Conservation (phyloP, 2,797 vertebrate genomes). For the Glyptemys insculpta region DNA sequence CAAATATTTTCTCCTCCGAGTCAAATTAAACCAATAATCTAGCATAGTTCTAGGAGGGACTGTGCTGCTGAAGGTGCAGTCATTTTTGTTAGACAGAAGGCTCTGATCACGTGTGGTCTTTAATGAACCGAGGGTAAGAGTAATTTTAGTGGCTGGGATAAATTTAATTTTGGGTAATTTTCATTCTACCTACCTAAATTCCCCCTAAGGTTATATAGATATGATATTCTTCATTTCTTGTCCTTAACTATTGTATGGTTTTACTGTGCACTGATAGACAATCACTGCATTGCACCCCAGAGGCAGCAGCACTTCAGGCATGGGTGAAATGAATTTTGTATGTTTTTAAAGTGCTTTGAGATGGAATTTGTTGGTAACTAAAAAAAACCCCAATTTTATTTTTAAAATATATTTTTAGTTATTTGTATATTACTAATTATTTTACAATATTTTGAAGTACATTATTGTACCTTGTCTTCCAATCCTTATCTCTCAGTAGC, state of each 20-base stretch:
- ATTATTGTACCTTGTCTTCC: slow-evolving; percentile 32
- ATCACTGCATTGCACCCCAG: slow-evolving; percentile 15
- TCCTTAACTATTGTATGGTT: slow-evolving; percentile 57
- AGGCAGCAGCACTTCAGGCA: slow-evolving; percentile 22
- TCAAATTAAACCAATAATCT: slow-evolving; percentile 25
- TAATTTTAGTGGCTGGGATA: slow-evolving; percentile 55
- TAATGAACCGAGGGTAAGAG: slow-evolving; percentile 50
- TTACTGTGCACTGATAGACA: slow-evolving; percentile 45
- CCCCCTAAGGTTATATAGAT: slow-evolving; percentile 26
- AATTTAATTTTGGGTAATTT: slow-evolving; percentile 63
- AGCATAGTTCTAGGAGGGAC: background rate
- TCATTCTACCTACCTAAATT: slow-evolving; percentile 43
- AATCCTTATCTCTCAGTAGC: background rate
- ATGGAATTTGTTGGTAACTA: background rate
- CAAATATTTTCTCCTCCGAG: background rate
- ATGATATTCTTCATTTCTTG: slow-evolving; percentile 35
- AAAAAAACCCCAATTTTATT: background rate
- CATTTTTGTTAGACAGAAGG: background rate
- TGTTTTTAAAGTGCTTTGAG: background rate
- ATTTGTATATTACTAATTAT: slow-evolving; percentile 17
- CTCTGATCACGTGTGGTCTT: slow-evolving; percentile 52
- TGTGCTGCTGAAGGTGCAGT: slow-evolving; percentile 22
- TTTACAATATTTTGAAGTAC: background rate
- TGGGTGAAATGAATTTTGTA: background rate
- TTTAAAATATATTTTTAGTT: slow-evolving; percentile 26